phyloP scores from a whole-genome alignment of 1,140 invertebrate species.

The Penaeus indicus region DNA sequence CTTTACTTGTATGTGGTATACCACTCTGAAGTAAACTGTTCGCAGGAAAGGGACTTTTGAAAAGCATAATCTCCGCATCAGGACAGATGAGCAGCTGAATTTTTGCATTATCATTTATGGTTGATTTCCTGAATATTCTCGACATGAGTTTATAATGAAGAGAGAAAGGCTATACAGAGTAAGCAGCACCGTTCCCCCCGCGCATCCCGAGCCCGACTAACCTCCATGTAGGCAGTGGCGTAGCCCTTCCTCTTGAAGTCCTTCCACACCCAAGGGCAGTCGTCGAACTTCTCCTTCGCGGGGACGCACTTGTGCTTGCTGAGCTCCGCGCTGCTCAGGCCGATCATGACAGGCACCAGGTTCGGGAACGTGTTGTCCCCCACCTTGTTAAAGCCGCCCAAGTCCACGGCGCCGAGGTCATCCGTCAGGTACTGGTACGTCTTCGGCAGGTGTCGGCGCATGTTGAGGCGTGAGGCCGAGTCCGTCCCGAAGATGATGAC shows the following conservation, averaged over 20 bases:
- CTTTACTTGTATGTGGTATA: too few species aligned
- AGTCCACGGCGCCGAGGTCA: constrained; percentile 77
- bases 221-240: constrained; percentile 82
- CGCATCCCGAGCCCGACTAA: neutral
- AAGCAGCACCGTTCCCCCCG: neutral
- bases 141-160: neutral
- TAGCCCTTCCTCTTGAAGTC: constrained; percentile 80
- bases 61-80: too few species aligned
- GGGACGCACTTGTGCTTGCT: constrained; percentile 66
- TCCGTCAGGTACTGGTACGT: constrained; percentile 76
- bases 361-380: constrained; percentile 89
- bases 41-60: too few species aligned
- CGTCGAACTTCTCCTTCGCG: constrained; percentile 73
- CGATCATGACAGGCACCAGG: constrained; percentile 80
- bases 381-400: constrained; percentile 86
- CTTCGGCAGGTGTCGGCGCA: constrained; percentile 84
- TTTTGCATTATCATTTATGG: too few species aligned
- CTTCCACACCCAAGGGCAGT: constrained; percentile 86
- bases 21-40: too few species aligned
- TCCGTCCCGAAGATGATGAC: constrained; percentile 89
- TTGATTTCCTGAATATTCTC: too few species aligned
- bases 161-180: neutral
- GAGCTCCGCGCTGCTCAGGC: constrained; percentile 76
- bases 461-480: constrained; percentile 87
- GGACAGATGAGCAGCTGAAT: too few species aligned